Conservation (phyloP, 2,797 vertebrate species). For the Peromyscus eremicus region DNA sequence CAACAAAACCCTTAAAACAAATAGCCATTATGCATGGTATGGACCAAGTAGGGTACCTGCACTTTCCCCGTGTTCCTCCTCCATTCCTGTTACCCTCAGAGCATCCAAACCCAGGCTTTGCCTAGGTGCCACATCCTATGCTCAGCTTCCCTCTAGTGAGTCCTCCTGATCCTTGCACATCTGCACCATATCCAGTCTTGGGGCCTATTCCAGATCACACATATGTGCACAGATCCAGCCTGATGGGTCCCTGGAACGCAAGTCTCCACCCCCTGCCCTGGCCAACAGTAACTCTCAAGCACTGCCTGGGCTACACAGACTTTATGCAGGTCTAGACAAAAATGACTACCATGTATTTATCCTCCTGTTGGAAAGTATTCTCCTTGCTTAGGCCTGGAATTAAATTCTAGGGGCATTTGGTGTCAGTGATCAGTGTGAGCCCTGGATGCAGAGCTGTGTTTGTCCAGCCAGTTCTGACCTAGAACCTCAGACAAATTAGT, state of each 20-base stretch:
- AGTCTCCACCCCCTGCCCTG: not conserved
- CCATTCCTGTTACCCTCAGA: not conserved
- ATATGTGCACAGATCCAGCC: no score
- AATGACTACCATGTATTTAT: not conserved
- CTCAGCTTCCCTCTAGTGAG: not conserved
- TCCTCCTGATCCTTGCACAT: not conserved
- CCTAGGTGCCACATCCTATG: not conserved
- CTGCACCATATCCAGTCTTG: not conserved
- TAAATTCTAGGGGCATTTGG: not conserved
- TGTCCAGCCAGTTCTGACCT: not conserved
- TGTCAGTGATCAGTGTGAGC: not conserved
- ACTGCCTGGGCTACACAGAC: not conserved
- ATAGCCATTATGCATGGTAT: no score
- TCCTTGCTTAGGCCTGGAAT: not conserved
- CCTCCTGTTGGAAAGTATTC: not conserved
- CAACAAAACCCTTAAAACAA: not conserved
- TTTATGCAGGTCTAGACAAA: not conserved
- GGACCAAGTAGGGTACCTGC: not conserved
- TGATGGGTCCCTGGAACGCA: no score
- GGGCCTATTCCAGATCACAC: not conserved
- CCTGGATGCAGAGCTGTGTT: not conserved
- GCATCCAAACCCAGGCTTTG: not conserved
- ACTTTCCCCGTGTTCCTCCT: not conserved
- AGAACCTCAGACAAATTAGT: not conserved
- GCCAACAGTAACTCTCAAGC: not conserved